Evolutionary conservation across 2,113 vertebrate species (phyloP).

Genomic region (Ameiurus melas): DNA sequence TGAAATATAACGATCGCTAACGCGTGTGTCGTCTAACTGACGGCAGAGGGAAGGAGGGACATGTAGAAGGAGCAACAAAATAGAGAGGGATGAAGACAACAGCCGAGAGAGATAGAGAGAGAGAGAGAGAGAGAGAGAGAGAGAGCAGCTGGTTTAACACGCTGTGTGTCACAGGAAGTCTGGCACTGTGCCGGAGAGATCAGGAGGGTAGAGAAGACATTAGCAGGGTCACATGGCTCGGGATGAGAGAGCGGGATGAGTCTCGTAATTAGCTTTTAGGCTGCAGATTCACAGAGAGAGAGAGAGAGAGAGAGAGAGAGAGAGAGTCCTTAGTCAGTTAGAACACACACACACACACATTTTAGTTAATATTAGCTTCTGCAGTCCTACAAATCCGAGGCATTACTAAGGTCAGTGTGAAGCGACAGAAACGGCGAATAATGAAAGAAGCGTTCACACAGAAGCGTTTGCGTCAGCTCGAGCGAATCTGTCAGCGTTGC

Average conservation of each 20-base stretch:
- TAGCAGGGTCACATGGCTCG: slow-evolving; percentile 56
- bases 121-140: not conserved
- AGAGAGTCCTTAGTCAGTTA: not conserved
- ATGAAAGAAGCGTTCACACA: not conserved
- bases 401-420: not conserved
- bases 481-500: not conserved
- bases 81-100: not conserved
- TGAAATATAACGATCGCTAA: not conserved
- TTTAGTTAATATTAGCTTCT: not conserved
- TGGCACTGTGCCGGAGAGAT: slow-evolving; percentile 48
- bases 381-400: not conserved
- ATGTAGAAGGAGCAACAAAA: not conserved
- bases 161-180: slow-evolving; percentile 58
- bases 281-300: slow-evolving; percentile 55
- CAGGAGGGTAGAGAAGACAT: slow-evolving; percentile 58
- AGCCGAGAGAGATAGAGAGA: no score
- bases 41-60: not conserved
- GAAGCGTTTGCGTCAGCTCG: not conserved
- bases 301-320: not conserved
- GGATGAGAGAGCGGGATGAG: slow-evolving; percentile 52
- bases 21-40: not conserved
- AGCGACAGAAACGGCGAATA: not conserved
- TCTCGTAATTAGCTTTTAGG: slow-evolving; percentile 70
- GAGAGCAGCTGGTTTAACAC: slow-evolving; percentile 41
- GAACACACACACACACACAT: slow-evolving; percentile 3